Base-by-base conservation (phyloP, 2,888 invertebrate species). In the Parelbella ahira region DNA sequence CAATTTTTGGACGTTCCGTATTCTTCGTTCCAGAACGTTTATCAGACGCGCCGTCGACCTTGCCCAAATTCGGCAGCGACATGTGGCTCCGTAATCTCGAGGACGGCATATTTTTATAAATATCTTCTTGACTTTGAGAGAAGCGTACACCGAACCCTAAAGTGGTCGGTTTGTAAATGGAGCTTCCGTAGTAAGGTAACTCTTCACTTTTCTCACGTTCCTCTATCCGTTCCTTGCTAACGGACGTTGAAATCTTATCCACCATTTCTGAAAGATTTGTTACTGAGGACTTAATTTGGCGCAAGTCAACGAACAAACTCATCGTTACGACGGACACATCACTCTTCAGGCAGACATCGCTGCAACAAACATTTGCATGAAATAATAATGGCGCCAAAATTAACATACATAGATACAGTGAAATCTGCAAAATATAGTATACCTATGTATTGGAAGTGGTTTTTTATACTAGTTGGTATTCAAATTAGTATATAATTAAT, bases 281-380 rank as follows among this genome's bases (percentile, higher is more conserved):
- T 56, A 87, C 86, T 41, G 87, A 87, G 44, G 86, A 74, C 57
- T 83, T 86, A 51, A 87, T 83, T 54, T 83, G 83, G 48, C 87
- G 74, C 62, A 87, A 73, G 64, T 87, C 86, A 50, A 87, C 86
- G 58, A 84, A 87, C 63, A 87, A 74, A 66, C 87, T 87, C 87
- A 87, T 87, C 52, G 48, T 75, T 27, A 27, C 6, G 10, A 32
- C 13, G 21, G 4, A 1, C 3, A 23, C 12, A 38, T 38, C 11
- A 30, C 24, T 25, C 13, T 25, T 11, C 5, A n/a, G 20, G n/a
- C 8, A 3, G 12, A 1, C 6, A 27, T 1, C n/a, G 19, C 41
- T 41, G 41, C 19, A 39, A 39, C 32, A 39, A 39, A 20, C 5
- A 10, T 12, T 25, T n/a, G n/a, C n/a, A 15, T 15, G 15, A 15